A percentile compares a stretch with the other conserved stretches of the same genome.
These are phyloP conservation scores for Meriones unguiculatus DNA, from an alignment of 2,113 vertebrate genomes.

Conservation along the genomic window DNA sequence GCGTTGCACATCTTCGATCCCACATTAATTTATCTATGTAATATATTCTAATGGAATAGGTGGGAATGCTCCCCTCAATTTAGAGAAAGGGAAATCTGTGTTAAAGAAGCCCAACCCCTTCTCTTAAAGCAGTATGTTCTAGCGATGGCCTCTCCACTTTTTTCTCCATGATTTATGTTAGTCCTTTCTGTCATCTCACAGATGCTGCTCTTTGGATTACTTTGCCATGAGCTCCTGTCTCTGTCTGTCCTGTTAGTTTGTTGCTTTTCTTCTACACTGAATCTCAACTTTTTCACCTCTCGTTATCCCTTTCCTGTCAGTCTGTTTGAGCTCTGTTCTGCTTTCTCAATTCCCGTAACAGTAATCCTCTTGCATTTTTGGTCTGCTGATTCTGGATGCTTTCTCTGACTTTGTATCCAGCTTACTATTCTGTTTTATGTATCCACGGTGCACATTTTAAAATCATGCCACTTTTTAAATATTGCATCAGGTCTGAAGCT, in stretches of 20 bases:
- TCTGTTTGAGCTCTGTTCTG: conserved; percentile 51
- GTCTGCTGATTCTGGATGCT: conserved; percentile 30
- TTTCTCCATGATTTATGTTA: neutral
- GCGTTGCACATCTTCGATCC: neutral
- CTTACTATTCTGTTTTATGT: conserved; percentile 56
- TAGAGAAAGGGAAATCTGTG: neutral
- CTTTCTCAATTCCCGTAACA: neutral
- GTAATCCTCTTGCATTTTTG: conserved; percentile 35
- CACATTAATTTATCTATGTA: neutral
- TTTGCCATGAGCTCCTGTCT: neutral
- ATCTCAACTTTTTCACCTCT: conserved; percentile 22
- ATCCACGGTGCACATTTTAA: neutral
- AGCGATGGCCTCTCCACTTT: accelerated
- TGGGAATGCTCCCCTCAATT: neutral
- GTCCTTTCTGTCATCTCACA: neutral
- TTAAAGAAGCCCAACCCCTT: neutral
- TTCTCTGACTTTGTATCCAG: neutral
- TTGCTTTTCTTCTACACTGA: neutral
- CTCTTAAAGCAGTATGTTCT: neutral
- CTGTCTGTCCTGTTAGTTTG: neutral
- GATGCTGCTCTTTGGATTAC: neutral
- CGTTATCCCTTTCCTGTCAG: conserved; percentile 63
- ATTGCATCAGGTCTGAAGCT: conserved; percentile 3
- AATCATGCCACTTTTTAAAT: conserved; percentile 16
- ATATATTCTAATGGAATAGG: neutral